Evolutionary conservation across 2,888 invertebrate genomes (phyloP).

Genomic region (Drosophila mayaguana): DNA sequence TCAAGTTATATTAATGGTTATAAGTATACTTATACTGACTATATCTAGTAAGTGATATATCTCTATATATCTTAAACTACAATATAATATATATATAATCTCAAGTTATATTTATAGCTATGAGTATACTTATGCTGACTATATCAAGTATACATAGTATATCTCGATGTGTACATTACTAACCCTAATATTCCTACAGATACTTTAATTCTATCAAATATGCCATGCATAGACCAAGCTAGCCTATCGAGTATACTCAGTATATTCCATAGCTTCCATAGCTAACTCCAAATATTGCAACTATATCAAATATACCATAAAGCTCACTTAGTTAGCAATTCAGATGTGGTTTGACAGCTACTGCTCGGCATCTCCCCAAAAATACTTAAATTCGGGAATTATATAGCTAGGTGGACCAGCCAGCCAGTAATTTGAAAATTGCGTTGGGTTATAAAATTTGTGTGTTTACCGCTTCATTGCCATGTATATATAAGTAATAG

Average conservation of each 20-base stretch:
- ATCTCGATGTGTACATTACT: background rate
- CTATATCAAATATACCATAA: background rate
- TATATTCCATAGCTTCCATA: background rate
- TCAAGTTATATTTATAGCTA: too few relatives aligned
- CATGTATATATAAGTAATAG: slow-evolving; percentile 76
- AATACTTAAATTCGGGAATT: slow-evolving; percentile 15
- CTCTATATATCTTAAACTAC: background rate
- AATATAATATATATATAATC: background rate
- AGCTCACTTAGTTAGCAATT: background rate
- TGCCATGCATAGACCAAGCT: background rate
- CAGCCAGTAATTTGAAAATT: slow-evolving; percentile 71
- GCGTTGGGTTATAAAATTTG: slow-evolving; percentile 80
- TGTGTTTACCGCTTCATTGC: slow-evolving; percentile 83
- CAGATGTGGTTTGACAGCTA: slow-evolving; percentile 12
- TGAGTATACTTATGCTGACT: too few relatives aligned
- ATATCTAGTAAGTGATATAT: too few relatives aligned
- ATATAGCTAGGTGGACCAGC: slow-evolving; percentile 25
- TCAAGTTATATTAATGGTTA: too few relatives aligned
- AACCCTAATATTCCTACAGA: background rate
- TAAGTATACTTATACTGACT: too few relatives aligned
- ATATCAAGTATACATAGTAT: too few relatives aligned
- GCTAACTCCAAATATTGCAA: background rate
- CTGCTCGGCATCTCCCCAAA: background rate
- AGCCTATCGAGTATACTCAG: background rate
- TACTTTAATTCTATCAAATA: background rate